Conservation (phyloP, 2,797 vertebrate genomes). For the Spheniscus humboldti region DNA sequence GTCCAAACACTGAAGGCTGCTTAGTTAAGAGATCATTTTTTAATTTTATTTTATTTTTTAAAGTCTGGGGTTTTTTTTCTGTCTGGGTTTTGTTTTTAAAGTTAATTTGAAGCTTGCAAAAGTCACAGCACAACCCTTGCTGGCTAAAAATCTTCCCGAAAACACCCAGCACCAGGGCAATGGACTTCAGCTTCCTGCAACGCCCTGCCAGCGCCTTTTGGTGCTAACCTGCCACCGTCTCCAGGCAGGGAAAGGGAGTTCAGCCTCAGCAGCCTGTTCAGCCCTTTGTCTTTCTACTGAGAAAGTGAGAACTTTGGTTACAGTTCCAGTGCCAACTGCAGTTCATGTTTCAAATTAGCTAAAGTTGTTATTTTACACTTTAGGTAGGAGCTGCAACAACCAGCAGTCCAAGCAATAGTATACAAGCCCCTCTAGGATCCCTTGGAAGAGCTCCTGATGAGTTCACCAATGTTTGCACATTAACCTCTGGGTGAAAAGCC, state of each 20-base stretch:
- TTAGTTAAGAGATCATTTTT: background rate
- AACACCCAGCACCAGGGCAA: background rate
- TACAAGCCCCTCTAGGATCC: constrained; percentile 49
- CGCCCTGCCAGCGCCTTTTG: background rate
- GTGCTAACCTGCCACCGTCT: background rate
- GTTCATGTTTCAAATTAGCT: constrained; percentile 70
- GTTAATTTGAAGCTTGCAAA: background rate
- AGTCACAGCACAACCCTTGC: background rate
- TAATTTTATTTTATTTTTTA: background rate
- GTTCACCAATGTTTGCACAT: constrained; percentile 52
- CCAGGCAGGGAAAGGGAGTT: background rate
- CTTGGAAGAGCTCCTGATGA: constrained; percentile 53
- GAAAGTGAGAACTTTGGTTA: background rate
- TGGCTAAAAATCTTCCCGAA: background rate
- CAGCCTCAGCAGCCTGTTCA: background rate
- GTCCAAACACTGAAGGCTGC: background rate
- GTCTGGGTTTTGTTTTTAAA: constrained; percentile 42
- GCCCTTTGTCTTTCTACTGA: constrained; percentile 2
- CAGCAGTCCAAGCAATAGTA: constrained; percentile 24
- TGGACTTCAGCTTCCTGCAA: background rate
- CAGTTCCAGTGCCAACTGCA: constrained; percentile 12
- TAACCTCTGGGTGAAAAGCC: constrained; percentile 38
- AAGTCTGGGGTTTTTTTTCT: background rate
- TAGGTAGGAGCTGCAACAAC: constrained; percentile 49
- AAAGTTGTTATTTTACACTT: constrained; percentile 60